Percentiles rank a stretch among this genome's conserved stretches.
Conservation (phyloP, 2,888 invertebrate species). For the Ommatoiulus sabulosus region DNA sequence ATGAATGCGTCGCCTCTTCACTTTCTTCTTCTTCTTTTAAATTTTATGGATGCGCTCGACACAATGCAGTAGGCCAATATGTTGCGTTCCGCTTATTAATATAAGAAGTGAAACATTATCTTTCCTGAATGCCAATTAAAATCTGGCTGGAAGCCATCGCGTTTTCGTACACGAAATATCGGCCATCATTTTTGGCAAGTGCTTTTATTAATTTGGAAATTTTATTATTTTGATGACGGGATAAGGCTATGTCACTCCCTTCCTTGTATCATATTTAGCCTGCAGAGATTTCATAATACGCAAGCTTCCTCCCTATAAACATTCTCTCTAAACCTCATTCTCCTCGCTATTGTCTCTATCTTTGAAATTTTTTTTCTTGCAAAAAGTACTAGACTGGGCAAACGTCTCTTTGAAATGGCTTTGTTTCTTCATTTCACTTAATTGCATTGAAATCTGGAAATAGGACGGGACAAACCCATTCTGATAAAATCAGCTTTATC, state of each 20-base stretch:
- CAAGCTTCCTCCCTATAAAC: neutral
- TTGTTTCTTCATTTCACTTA: neutral
- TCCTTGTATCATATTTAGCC: neutral
- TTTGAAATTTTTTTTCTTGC: too few species aligned
- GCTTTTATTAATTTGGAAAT: constrained; percentile 43
- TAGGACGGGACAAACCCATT: too few species aligned
- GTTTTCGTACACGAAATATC: constrained; percentile 16
- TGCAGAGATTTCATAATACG: neutral
- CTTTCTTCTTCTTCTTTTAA: neutral
- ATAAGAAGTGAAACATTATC: constrained; percentile 46
- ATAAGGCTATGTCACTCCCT: constrained; percentile 13
- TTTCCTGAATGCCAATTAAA: constrained; percentile 35
- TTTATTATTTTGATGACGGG: constrained; percentile 42
- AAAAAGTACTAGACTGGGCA: too few species aligned
- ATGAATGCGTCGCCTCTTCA: constrained; percentile 8
- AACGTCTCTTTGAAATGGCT: neutral
- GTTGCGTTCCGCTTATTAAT: constrained; percentile 15
- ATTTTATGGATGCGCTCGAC: neutral
- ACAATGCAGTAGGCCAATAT: constrained; percentile 35
- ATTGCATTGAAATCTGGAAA: neutral
- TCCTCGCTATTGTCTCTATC: neutral
- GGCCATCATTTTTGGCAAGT: constrained; percentile 5
- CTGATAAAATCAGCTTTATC: too few species aligned
- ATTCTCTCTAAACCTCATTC: neutral
- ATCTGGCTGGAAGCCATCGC: constrained; percentile 39